Evolutionary conservation across 2,888 invertebrate genomes (phyloP).

Genomic region (Lithophane ornitopus): DNA sequence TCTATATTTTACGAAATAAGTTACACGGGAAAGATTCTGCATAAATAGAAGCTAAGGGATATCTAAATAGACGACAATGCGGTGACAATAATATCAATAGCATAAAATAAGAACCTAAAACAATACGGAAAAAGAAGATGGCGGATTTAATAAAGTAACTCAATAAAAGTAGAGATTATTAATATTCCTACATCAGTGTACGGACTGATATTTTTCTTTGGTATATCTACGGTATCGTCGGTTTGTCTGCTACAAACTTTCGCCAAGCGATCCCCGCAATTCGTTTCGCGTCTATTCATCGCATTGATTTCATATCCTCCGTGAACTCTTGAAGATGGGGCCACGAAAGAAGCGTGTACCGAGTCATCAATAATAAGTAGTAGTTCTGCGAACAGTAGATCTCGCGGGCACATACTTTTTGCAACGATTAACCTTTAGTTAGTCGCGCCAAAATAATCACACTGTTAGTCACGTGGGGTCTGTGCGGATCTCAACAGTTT

Average conservation of each 20-base stretch:
- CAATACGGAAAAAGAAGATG: neutral
- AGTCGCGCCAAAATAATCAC: too few species aligned
- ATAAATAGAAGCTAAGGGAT: neutral
- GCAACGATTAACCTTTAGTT: too few species aligned
- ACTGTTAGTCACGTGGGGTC: too few species aligned
- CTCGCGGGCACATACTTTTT: too few species aligned
- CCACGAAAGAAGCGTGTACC: constrained; percentile 63
- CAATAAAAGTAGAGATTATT: neutral
- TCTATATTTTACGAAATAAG: neutral
- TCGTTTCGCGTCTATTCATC: constrained; percentile 88
- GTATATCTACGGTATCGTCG: constrained; percentile 61
- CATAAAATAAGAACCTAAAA: neutral
- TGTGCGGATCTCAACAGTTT: too few species aligned
- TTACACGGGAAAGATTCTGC: neutral
- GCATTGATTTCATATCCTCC: constrained; percentile 85
- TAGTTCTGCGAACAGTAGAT: too few species aligned
- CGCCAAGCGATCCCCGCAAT: constrained; percentile 81
- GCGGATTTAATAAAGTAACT: neutral
- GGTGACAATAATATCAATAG: neutral
- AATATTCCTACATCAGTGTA: constrained; percentile 59
- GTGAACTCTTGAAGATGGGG: constrained; percentile 75
- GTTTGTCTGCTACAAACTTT: constrained; percentile 83
- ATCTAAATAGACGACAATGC: neutral
- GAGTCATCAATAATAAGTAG: neutral
- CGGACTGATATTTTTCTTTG: constrained; percentile 50